phyloP scores from a whole-genome alignment of 1,140 invertebrate species.

The Tetramorium alpestre region DNA sequence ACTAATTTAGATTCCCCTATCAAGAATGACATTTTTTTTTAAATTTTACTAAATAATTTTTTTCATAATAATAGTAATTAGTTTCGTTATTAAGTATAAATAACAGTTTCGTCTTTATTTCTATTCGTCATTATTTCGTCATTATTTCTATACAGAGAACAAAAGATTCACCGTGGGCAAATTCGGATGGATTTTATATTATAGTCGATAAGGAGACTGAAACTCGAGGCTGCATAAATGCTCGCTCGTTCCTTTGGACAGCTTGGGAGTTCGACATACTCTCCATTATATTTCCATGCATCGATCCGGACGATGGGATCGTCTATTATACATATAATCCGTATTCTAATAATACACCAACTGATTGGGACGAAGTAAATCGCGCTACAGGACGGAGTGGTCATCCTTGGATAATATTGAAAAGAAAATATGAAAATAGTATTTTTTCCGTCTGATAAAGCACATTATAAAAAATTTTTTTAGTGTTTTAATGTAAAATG shows the following conservation, averaged over 20 bases:
- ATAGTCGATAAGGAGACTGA: conserved; percentile 55
- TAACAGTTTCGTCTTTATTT: neutral
- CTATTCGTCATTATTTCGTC: too few relatives aligned
- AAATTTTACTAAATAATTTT: neutral
- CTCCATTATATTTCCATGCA: conserved; percentile 58
- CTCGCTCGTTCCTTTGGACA: conserved; percentile 50
- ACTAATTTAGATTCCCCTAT: neutral
- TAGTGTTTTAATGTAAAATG: neutral
- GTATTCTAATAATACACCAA: conserved; percentile 30
- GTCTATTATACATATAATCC: conserved; percentile 65
- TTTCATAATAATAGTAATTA: neutral
- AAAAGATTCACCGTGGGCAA: conserved; percentile 65
- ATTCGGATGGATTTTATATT: conserved; percentile 55
- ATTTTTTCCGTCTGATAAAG: neutral
- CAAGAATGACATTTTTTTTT: neutral
- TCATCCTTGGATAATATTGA: conserved; percentile 67
- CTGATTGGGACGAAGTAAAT: conserved; percentile 21
- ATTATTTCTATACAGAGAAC: conserved; percentile 3
- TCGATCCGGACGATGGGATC: conserved; percentile 62
- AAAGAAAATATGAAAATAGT: conserved; percentile 10
- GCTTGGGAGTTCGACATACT: conserved; percentile 65
- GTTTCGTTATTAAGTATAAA: neutral
- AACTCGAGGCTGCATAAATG: conserved; percentile 59
- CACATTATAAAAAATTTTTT: neutral
- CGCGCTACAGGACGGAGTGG: conserved; percentile 4